Percentiles rank a stretch among this genome's conserved stretches.
Evolutionary conservation across 2,888 invertebrate genomes (phyloP).

Genomic region (Nomada goodeniana): DNA sequence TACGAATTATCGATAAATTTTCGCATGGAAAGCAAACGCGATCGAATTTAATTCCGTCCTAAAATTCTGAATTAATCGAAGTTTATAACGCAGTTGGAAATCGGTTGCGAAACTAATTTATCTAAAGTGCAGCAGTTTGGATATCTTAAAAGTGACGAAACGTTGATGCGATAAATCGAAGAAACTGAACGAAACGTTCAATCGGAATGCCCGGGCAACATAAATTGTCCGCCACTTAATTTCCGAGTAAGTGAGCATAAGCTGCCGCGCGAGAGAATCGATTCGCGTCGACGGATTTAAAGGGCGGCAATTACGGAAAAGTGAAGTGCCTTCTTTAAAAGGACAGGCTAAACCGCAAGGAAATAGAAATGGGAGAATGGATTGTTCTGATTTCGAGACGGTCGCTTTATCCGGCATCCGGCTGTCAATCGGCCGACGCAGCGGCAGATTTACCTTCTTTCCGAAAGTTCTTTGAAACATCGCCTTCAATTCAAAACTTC

Average conservation of each 20-base stretch:
- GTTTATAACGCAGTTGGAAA: too few species aligned
- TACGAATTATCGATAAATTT: too few species aligned
- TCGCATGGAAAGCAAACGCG: too few species aligned
- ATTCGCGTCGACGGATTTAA: constrained; percentile 36
- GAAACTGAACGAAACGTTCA: not conserved
- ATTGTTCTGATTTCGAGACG: constrained; percentile 64
- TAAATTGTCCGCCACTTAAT: constrained; percentile 49
- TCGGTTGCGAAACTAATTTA: not conserved
- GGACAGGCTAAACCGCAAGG: constrained; percentile 24
- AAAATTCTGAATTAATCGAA: too few species aligned
- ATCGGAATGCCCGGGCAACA: constrained; percentile 20
- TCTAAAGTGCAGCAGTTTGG: not conserved
- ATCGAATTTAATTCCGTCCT: too few species aligned
- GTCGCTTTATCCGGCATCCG: constrained; percentile 61
- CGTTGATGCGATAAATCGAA: not conserved
- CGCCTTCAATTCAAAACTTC: constrained; percentile 35
- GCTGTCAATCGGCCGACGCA: constrained; percentile 47
- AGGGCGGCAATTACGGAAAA: constrained; percentile 43
- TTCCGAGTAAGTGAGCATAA: constrained; percentile 35
- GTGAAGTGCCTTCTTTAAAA: constrained; percentile 26
- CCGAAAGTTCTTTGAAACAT: constrained; percentile 32
- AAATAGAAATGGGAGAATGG: constrained; percentile 52
- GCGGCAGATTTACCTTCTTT: constrained; percentile 55
- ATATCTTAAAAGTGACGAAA: not conserved
- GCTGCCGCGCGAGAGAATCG: not conserved